Evolutionary conservation across 2,888 invertebrate genomes (phyloP).

Genomic region (Pristionchus arcanus): DNA sequence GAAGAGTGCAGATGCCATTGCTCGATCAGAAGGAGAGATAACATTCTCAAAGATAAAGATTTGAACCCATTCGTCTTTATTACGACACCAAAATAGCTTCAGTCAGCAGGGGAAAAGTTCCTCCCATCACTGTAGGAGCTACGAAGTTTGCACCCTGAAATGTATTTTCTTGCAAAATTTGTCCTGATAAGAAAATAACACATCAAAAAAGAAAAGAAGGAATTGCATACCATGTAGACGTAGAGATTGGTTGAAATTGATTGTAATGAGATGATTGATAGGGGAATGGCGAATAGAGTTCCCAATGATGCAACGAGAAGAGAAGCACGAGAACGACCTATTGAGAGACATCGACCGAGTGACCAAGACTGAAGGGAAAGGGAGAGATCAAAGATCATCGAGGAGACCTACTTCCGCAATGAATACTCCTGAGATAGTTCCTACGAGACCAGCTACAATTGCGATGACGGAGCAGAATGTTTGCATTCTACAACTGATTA

Average conservation of each 20-base stretch:
- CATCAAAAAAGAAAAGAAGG: not conserved
- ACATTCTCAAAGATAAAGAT: not conserved
- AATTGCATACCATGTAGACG: not conserved
- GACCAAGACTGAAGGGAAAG: not conserved
- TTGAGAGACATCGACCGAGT: slow-evolving; percentile 1
- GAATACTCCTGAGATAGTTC: not conserved
- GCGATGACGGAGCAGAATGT: not conserved
- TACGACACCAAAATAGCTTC: slow-evolving; percentile 2
- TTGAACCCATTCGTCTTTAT: not conserved
- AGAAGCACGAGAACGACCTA: not conserved
- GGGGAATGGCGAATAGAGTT: slow-evolving; percentile 21
- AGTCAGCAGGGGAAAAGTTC: slow-evolving; percentile 3
- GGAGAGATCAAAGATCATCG: not conserved
- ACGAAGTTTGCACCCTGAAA: slow-evolving; percentile 18
- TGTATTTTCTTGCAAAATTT: not conserved
- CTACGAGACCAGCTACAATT: slow-evolving; percentile 3
- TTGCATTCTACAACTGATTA: not conserved
- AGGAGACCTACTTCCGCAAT: slow-evolving; percentile 3
- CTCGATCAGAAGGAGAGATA: slow-evolving; percentile 31
- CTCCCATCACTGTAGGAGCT: slow-evolving; percentile 26
- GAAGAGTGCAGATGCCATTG: slow-evolving; percentile 37
- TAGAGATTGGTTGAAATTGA: not conserved
- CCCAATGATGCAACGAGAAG: slow-evolving; percentile 28
- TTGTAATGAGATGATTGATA: not conserved
- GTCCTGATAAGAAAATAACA: not conserved